A percentile compares a stretch with the other conserved stretches of the same genome.
Conservation (phyloP, 2,888 invertebrate genomes). For the Philonicus albiceps region DNA sequence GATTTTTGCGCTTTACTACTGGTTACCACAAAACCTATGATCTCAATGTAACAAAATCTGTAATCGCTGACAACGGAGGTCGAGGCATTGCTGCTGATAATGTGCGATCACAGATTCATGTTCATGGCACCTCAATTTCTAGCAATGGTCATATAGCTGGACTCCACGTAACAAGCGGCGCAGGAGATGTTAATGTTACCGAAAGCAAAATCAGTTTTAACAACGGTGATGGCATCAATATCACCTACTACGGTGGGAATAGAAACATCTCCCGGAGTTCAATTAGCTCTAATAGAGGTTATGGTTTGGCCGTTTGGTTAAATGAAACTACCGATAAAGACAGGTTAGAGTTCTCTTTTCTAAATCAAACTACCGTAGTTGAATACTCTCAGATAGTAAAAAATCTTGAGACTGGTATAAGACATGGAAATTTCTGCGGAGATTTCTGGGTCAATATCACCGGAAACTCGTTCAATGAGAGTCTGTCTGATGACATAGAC, state of each 20-base stretch:
- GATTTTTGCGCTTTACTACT: slow-evolving; percentile 81
- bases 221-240: slow-evolving; percentile 92
- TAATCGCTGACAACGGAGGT: slow-evolving; percentile 88
- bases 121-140: slow-evolving; percentile 82
- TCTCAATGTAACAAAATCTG: slow-evolving; percentile 84
- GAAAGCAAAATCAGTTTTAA: slow-evolving; percentile 90
- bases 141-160: slow-evolving; percentile 92
- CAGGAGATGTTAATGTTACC: slow-evolving; percentile 93
- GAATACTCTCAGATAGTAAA: slow-evolving; percentile 87
- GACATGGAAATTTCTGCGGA: slow-evolving; percentile 93
- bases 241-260: slow-evolving; percentile 94
- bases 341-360: slow-evolving; percentile 75
- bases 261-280: slow-evolving; percentile 88
- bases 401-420: slow-evolving; percentile 86
- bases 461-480: slow-evolving; percentile 86
- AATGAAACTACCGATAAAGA: slow-evolving; percentile 76
- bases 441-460: slow-evolving; percentile 88
- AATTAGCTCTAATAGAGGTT: slow-evolving; percentile 86
- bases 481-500: slow-evolving; percentile 80
- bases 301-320: slow-evolving; percentile 88
- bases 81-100: slow-evolving; percentile 95
- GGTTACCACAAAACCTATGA: slow-evolving; percentile 83
- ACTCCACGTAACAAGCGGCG: slow-evolving; percentile 87
- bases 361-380: slow-evolving; percentile 86
- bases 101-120: slow-evolving; percentile 85